Conservation (phyloP, 1,140 invertebrate species). For the Spodoptera frugiperda region DNA sequence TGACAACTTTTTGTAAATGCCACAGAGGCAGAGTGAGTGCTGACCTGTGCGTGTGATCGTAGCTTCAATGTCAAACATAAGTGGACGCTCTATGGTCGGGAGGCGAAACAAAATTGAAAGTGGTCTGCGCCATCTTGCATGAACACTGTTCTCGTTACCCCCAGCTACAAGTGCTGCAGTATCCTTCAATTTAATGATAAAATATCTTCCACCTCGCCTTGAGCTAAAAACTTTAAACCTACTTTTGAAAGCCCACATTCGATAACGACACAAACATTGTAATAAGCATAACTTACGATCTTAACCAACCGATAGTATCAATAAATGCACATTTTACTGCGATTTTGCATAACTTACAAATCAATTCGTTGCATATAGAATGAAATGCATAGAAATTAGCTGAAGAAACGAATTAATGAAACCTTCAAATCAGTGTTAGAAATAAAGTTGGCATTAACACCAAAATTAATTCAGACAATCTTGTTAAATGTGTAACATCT, state of each 20-base stretch:
- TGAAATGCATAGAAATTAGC: constrained; percentile 34
- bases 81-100: background rate
- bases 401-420: background rate
- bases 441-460: background rate
- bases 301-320: background rate
- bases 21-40: constrained; percentile 19
- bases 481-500: constrained; percentile 20
- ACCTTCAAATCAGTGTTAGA: background rate
- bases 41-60: constrained; percentile 26
- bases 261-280: background rate
- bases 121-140: background rate
- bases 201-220: constrained; percentile 30
- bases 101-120: constrained; percentile 1
- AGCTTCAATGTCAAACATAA: constrained; percentile 31
- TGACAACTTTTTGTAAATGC: constrained; percentile 29
- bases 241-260: constrained; percentile 29
- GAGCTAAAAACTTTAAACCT: constrained; percentile 30
- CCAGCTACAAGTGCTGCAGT: background rate
- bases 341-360: constrained; percentile 18
- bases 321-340: no score
- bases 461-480: constrained; percentile 13
- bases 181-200: constrained; percentile 26
- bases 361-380: constrained; percentile 28
- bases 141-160: background rate
- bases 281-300: constrained; percentile 13